phyloP scores from a whole-genome alignment of 2,113 vertebrate species.

The Panthera leo region DNA sequence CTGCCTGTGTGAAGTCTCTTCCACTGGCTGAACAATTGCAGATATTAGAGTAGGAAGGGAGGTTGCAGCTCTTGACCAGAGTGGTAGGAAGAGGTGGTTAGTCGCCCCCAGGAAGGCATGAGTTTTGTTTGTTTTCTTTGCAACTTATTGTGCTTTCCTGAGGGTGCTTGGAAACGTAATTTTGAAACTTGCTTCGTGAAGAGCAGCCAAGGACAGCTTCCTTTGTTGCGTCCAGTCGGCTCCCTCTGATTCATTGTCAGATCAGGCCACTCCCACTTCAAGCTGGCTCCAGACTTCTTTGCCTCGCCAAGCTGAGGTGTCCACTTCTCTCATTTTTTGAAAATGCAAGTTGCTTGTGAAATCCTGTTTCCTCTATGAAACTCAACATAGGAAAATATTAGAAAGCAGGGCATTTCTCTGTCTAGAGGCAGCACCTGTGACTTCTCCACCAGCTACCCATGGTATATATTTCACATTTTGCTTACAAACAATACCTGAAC shows the following conservation, averaged over 20 bases:
- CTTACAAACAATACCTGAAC: background rate
- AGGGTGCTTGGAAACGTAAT: constrained; percentile 49
- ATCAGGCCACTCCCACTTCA: background rate
- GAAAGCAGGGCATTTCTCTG: background rate
- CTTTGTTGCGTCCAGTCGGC: constrained; percentile 21
- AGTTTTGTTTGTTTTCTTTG: background rate
- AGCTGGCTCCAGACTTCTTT: background rate
- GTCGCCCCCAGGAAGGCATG: background rate
- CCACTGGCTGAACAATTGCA: constrained; percentile 19
- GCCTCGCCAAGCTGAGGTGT: background rate
- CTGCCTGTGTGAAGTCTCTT: background rate
- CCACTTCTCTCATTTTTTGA: background rate
- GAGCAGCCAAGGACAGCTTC: background rate
- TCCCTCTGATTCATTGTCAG: background rate
- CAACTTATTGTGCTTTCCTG: constrained; percentile 30
- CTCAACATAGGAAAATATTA: background rate
- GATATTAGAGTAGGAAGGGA: background rate
- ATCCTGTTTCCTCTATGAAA: constrained; percentile 23
- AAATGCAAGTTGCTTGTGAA: background rate
- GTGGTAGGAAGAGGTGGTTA: background rate
- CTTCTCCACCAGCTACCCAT: background rate
- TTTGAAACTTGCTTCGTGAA: constrained; percentile 36
- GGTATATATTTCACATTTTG: constrained; percentile 5
- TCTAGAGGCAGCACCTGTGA: background rate
- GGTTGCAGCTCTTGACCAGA: background rate